Conservation (phyloP, 2,888 invertebrate genomes). For the Saturnia japonica region DNA sequence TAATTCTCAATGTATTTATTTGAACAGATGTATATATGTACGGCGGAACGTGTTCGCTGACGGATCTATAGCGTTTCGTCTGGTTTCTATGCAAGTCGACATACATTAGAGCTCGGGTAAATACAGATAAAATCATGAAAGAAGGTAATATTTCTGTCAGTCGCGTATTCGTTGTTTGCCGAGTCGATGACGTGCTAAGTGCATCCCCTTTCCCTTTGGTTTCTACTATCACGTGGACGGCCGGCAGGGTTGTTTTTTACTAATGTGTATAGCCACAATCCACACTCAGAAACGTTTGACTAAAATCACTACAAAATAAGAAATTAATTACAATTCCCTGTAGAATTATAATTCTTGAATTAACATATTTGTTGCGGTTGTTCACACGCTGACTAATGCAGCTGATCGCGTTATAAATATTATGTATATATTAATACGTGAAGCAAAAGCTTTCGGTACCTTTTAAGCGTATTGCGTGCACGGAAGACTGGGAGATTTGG, state of each 20-base stretch:
- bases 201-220: constrained; percentile 9
- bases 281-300: background rate
- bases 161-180: background rate
- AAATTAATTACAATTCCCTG: background rate
- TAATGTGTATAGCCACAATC: background rate
- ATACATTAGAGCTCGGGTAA: constrained; percentile 65
- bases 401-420: background rate
- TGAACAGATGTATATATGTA: constrained; percentile 54
- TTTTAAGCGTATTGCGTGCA: too few species aligned
- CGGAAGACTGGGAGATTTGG: too few species aligned
- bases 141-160: constrained; percentile 56
- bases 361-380: background rate
- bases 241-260: background rate
- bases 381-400: too few species aligned
- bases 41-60: constrained; percentile 50
- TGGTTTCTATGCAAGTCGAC: constrained; percentile 68
- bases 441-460: too few species aligned
- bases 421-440: too few species aligned
- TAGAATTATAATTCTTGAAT: background rate
- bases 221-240: background rate
- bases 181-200: constrained; percentile 8
- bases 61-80: constrained; percentile 54
- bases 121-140: constrained; percentile 54
- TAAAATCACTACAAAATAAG: background rate
- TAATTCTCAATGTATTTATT: constrained; percentile 55